A percentile compares a stretch with the other conserved stretches of the same genome.
These are phyloP conservation scores for Exocentrus adspersus DNA, from an alignment of 2,888 invertebrate species.

Conservation along the genomic window DNA sequence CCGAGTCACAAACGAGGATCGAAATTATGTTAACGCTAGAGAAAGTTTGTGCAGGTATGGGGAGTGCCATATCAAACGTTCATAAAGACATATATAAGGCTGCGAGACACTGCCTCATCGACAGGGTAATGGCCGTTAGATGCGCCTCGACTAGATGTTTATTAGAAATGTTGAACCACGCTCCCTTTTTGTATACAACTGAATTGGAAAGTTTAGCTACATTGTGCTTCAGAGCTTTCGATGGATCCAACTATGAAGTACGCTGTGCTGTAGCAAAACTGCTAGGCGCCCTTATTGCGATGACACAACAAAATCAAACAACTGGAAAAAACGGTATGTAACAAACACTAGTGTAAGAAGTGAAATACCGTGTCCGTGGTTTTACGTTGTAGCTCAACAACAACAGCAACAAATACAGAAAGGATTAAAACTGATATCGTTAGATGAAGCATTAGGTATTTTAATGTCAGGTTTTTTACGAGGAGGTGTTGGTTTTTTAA, in stretches of 20 bases:
- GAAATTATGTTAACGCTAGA: constrained; percentile 98
- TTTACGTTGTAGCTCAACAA: constrained; percentile 44
- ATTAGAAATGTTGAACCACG: constrained; percentile 87
- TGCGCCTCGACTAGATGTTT: constrained; percentile 94
- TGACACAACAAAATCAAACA: constrained; percentile 79
- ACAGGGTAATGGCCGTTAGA: constrained; percentile 91
- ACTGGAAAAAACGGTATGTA: constrained; percentile 59
- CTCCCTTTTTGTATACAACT: constrained; percentile 84
- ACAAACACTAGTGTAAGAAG: neutral
- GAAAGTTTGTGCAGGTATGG: constrained; percentile 95
- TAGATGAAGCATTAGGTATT: constrained; percentile 92
- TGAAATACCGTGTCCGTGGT: no score
- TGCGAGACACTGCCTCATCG: constrained; percentile 86
- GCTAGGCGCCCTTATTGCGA: constrained; percentile 86
- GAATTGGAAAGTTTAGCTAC: constrained; percentile 93
- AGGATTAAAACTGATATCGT: constrained; percentile 74
- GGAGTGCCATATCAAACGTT: constrained; percentile 86
- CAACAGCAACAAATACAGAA: no score
- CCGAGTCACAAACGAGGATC: constrained; percentile 94
- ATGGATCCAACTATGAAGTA: constrained; percentile 92
- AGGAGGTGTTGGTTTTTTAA: constrained; percentile 93
- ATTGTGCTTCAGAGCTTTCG: constrained; percentile 90
- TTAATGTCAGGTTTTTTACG: constrained; percentile 93
- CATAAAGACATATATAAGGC: constrained; percentile 93
- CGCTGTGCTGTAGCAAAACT: constrained; percentile 92